A percentile compares a stretch with the other conserved stretches of the same genome.
Evolutionary conservation across 2,888 invertebrate species (phyloP).

Genomic region (Psylliodes chrysocephalus): DNA sequence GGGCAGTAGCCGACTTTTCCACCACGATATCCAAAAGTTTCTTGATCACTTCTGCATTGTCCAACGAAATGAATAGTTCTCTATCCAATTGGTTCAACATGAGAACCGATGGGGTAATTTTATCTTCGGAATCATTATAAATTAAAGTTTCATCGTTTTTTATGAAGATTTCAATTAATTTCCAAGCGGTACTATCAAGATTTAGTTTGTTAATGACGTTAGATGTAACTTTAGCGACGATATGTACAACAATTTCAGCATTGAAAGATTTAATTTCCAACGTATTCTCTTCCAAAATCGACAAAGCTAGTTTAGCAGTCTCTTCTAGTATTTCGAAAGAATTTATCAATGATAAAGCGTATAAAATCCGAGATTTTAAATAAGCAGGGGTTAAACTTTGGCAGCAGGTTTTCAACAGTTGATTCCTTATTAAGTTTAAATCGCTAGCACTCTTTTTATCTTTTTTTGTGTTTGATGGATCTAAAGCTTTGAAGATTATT

Average conservation of each 20-base stretch:
- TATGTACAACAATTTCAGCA: constrained; percentile 51
- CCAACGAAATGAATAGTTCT: constrained; percentile 67
- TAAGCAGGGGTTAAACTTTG: constrained; percentile 64
- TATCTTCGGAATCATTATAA: constrained; percentile 30
- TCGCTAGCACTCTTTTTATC: constrained; percentile 37
- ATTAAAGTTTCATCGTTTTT: constrained; percentile 64
- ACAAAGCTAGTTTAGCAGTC: constrained; percentile 48
- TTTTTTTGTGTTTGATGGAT: constrained; percentile 61
- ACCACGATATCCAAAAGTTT: constrained; percentile 67
- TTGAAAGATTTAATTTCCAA: constrained; percentile 44
- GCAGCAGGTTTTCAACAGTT: constrained; percentile 58
- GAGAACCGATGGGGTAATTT: constrained; percentile 35
- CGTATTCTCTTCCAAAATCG: constrained; percentile 46
- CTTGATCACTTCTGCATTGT: constrained; percentile 63
- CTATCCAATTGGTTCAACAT: constrained; percentile 60
- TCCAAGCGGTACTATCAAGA: constrained; percentile 66
- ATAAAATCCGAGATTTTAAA: constrained; percentile 61
- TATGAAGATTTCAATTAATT: constrained; percentile 68
- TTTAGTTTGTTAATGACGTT: constrained; percentile 48
- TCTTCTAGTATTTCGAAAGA: constrained; percentile 52
- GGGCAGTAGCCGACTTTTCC: constrained; percentile 68
- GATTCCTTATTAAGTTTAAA: constrained; percentile 56
- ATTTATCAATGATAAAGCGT: constrained; percentile 57
- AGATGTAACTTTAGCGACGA: constrained; percentile 52
- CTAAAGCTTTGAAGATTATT: constrained; percentile 71